Evolutionary conservation across 2,113 vertebrate species (phyloP).

Genomic region (Rhinopomastus cyanomelas): DNA sequence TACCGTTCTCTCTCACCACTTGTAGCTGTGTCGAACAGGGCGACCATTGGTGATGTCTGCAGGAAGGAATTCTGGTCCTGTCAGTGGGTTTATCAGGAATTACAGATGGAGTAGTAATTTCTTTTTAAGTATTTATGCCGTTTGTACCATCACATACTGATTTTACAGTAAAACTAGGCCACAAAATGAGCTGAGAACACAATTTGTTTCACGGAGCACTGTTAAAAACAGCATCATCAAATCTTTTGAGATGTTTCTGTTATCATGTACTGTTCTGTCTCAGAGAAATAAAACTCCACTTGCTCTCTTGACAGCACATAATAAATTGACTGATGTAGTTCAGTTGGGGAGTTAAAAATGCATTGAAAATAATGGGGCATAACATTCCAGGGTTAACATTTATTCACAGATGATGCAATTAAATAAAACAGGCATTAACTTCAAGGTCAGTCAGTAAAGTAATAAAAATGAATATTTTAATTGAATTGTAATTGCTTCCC

Average conservation of each 20-base stretch:
- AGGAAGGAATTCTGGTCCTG: conserved; percentile 11
- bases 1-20: background rate
- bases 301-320: conserved; percentile 60
- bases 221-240: conserved; percentile 61
- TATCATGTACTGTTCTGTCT: background rate
- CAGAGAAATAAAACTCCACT: conserved; percentile 69
- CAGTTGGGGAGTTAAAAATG: conserved; percentile 71
- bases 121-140: conserved; percentile 30
- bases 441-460: conserved; percentile 83
- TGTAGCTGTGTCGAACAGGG: background rate
- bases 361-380: conserved; percentile 80
- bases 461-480: conserved; percentile 82
- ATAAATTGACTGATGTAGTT: conserved; percentile 72
- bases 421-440: conserved; percentile 80
- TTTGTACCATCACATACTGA: conserved; percentile 49
- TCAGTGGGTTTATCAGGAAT: conserved; percentile 38
- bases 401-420: conserved; percentile 80
- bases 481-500: conserved; percentile 82
- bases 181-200: conserved; percentile 15
- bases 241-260: conserved; percentile 50
- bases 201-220: conserved; percentile 29
- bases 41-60: background rate
- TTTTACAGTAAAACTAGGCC: conserved; percentile 62
- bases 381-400: conserved; percentile 79
- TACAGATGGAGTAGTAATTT: conserved; percentile 38